Conservation (phyloP, 2,888 invertebrate genomes). For the Eristalis pertinax region DNA sequence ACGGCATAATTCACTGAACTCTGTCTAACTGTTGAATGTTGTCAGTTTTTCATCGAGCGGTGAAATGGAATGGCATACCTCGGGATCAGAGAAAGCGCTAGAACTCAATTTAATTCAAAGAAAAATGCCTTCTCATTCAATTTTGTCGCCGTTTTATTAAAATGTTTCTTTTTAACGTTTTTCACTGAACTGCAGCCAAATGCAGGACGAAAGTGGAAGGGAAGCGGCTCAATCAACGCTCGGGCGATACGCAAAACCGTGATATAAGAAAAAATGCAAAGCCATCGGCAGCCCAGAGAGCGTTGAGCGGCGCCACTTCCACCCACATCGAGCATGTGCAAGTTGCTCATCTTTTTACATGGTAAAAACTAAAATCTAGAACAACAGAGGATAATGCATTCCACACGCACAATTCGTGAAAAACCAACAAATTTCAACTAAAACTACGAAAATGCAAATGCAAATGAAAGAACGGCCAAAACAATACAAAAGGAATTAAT, state of each 20-base stretch:
- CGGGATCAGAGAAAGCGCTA: too few species aligned
- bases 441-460: constrained; percentile 60
- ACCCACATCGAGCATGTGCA: neutral
- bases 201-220: neutral
- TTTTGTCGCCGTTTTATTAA: constrained; percentile 61
- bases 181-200: constrained; percentile 53
- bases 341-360: constrained; percentile 58
- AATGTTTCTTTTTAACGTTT: constrained; percentile 33
- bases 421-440: constrained; percentile 73
- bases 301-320: neutral
- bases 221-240: neutral
- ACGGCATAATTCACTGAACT: constrained; percentile 18
- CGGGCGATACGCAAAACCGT: neutral
- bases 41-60: constrained; percentile 58
- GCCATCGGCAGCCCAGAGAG: neutral
- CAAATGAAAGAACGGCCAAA: constrained; percentile 45
- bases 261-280: constrained; percentile 55
- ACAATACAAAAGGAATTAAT: constrained; percentile 9
- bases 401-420: constrained; percentile 73
- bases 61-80: constrained; percentile 60
- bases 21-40: constrained; percentile 1
- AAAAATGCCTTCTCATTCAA: constrained; percentile 22
- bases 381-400: constrained; percentile 70
- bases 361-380: constrained; percentile 66
- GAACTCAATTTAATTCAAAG: neutral